Conservation (phyloP, 2,797 vertebrate genomes). For the Limosa lapponica region DNA sequence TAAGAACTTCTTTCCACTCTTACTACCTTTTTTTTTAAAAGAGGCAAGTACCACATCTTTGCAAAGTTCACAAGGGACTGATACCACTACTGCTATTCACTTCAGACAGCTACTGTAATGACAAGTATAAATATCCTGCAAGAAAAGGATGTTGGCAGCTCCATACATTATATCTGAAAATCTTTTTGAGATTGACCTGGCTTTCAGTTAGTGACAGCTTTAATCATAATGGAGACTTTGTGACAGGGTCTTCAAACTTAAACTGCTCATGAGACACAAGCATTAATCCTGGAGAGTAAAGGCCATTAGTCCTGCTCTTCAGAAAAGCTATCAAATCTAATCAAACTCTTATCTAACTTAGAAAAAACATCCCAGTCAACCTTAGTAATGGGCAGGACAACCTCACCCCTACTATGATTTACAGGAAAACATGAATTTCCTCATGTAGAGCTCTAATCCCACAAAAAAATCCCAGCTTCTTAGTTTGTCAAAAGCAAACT, state of each 20-base stretch:
- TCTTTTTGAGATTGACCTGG: not conserved
- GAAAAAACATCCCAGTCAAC: not conserved
- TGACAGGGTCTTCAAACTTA: slow-evolving; percentile 19
- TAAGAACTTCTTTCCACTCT: not conserved
- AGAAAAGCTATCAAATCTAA: not conserved
- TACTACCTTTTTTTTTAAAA: not conserved
- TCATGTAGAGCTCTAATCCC: not conserved
- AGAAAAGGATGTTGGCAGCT: not conserved
- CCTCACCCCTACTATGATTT: not conserved
- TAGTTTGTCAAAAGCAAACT: not conserved
- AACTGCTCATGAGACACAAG: not conserved
- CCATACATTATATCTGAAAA: not conserved
- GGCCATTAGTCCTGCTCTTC: not conserved
- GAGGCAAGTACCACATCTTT: not conserved
- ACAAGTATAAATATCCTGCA: slow-evolving; percentile 1
- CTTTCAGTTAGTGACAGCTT: slow-evolving; percentile 17
- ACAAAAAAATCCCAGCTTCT: not conserved
- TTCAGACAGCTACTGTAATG: not conserved
- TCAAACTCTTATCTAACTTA: not conserved
- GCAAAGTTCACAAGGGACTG: not conserved
- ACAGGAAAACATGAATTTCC: not conserved
- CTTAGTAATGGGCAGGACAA: not conserved
- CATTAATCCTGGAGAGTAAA: slow-evolving; percentile 18
- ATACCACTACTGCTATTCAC: not conserved
- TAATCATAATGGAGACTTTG: not conserved